Conservation (phyloP, 2,888 invertebrate species). For the Campopleginae sp. region DNA sequence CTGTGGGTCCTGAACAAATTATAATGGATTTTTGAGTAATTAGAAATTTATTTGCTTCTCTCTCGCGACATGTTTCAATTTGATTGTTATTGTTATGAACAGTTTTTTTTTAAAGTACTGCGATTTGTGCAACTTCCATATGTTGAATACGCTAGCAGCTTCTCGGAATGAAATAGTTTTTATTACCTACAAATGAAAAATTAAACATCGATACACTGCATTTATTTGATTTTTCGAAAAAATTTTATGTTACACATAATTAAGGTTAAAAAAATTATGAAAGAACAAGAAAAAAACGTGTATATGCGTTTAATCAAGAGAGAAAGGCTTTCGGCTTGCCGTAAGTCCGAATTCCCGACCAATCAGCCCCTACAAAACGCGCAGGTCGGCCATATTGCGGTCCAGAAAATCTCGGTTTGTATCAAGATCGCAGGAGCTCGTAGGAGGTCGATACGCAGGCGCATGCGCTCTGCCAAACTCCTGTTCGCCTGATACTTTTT, state of each 20-base stretch:
- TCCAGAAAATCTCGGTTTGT: conserved; percentile 68
- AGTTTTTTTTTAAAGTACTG: not conserved
- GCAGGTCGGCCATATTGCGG: conserved; percentile 63
- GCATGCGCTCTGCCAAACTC: not conserved
- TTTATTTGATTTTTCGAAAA: not conserved
- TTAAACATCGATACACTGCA: not conserved
- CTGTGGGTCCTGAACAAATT: not conserved
- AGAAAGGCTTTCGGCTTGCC: conserved; percentile 40
- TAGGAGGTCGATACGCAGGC: conserved; percentile 2
- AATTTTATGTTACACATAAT: not conserved
- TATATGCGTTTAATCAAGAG: conserved; percentile 11
- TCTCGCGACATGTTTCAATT: not conserved
- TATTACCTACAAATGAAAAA: not conserved
- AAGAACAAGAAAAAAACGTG: conserved; percentile 10
- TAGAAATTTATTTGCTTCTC: not conserved
- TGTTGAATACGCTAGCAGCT: not conserved
- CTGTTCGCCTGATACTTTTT: conserved; percentile 30
- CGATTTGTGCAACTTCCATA: no score
- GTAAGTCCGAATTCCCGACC: conserved; percentile 48
- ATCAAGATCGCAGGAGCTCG: conserved; percentile 25
- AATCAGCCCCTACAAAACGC: conserved; percentile 59
- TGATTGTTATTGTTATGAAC: not conserved
- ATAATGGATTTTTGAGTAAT: not conserved
- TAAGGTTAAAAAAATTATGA: not conserved
- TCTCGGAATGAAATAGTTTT: not conserved